These are phyloP conservation scores for Amphibalanus amphitrite DNA, from an alignment of 1,140 invertebrate species.

Conservation along the genomic window DNA sequence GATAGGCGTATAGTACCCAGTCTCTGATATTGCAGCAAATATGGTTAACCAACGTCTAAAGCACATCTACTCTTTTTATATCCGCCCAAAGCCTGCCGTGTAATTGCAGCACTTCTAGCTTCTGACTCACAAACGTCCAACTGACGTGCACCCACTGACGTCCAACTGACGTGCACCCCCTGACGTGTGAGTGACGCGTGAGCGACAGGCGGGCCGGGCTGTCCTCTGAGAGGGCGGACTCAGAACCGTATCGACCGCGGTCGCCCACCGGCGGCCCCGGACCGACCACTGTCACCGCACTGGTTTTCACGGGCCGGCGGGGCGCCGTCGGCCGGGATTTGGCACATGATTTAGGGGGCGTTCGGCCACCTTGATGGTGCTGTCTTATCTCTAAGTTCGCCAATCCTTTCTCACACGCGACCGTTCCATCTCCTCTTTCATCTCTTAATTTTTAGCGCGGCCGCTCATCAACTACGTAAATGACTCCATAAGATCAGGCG, in stretches of 20 bases:
- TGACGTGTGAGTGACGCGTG: too few species aligned
- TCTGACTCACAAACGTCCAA: too few species aligned
- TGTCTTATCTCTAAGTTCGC: slow-evolving; percentile 1
- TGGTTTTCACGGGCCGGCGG: neutral
- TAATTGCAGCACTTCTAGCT: too few species aligned
- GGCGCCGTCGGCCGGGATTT: neutral
- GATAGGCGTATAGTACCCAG: too few species aligned
- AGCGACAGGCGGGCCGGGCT: too few species aligned
- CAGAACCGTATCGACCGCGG: neutral
- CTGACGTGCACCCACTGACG: too few species aligned
- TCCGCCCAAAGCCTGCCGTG: too few species aligned
- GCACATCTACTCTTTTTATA: too few species aligned
- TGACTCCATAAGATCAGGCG: neutral
- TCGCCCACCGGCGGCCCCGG: neutral
- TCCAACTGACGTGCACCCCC: too few species aligned
- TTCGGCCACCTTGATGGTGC: neutral
- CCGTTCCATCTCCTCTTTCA: slow-evolving; percentile 1
- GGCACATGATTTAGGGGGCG: neutral
- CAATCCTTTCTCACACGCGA: neutral
- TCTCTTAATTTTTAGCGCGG: neutral
- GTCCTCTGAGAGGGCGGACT: too few species aligned
- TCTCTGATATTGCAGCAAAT: too few species aligned
- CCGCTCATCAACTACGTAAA: neutral
- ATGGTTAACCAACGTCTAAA: too few species aligned
- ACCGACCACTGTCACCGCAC: neutral